Evolutionary conservation across 2,797 vertebrate genomes (phyloP).

Genomic region (Ctenochaetus hawaiiensis): DNA sequence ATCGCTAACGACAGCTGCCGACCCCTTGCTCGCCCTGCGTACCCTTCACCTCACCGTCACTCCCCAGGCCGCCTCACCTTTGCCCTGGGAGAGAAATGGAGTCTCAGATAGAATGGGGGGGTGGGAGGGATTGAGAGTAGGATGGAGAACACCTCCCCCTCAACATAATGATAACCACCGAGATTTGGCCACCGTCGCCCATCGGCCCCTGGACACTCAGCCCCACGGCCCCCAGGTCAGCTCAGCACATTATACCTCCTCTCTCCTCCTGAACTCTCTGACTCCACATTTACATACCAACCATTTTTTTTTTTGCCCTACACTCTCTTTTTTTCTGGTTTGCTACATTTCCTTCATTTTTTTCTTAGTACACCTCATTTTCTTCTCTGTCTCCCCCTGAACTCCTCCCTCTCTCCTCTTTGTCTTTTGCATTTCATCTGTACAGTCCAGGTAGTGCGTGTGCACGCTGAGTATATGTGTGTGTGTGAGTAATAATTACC

Average conservation of each 20-base stretch:
- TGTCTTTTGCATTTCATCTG: slow-evolving; percentile 80
- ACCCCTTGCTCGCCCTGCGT: slow-evolving; percentile 60
- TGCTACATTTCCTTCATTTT: slow-evolving; percentile 55
- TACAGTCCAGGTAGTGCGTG: slow-evolving; percentile 63
- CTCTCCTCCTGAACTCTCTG: slow-evolving; percentile 80
- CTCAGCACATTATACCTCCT: slow-evolving; percentile 85
- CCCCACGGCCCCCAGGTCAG: slow-evolving; percentile 87
- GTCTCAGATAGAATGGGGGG: slow-evolving; percentile 49
- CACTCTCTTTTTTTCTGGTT: slow-evolving; percentile 47
- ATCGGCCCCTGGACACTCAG: slow-evolving; percentile 85
- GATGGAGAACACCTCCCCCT: slow-evolving; percentile 63
- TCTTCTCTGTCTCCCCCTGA: slow-evolving; percentile 53
- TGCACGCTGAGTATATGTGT: slow-evolving; percentile 43
- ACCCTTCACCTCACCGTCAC: slow-evolving; percentile 72
- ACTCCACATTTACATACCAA: slow-evolving; percentile 88
- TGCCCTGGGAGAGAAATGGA: slow-evolving; percentile 80
- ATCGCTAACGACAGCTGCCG: slow-evolving; percentile 77
- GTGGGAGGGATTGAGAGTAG: slow-evolving; percentile 33
- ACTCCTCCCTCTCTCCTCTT: slow-evolving; percentile 71
- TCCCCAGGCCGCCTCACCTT: slow-evolving; percentile 84
- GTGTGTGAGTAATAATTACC: slow-evolving; percentile 83
- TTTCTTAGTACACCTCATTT: slow-evolving; percentile 57
- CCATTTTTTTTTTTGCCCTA: slow-evolving; percentile 53
- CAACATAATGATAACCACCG: slow-evolving; percentile 89
- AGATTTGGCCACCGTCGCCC: slow-evolving; percentile 84